Evolutionary conservation across 30 jellyfish, hydroid and myxozoan genomes (phyloP).

Genomic region (Turritopsis rubra): DNA sequence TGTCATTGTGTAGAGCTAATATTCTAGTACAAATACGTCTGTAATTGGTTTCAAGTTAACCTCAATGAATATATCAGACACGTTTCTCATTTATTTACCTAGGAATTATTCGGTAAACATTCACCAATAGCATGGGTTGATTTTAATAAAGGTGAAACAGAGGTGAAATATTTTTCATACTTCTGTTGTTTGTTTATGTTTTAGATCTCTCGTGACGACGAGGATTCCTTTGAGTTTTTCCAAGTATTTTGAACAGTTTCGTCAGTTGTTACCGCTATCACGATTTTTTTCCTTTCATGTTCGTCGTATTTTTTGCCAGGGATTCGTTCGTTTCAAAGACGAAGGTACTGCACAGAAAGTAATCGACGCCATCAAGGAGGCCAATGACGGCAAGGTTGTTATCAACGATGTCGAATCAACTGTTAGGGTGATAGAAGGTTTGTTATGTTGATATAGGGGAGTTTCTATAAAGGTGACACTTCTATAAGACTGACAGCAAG

Average conservation of each 20-base stretch:
- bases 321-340: slow-evolving; percentile 61
- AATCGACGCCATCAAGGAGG: slow-evolving; percentile 53
- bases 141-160: slow-evolving; percentile 59
- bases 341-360: slow-evolving; percentile 81
- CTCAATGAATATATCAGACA: too few relatives aligned
- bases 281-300: neutral
- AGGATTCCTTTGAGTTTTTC: too few relatives aligned
- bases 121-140: slow-evolving; percentile 73
- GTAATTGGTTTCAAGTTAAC: too few relatives aligned
- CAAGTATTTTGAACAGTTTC: too few relatives aligned
- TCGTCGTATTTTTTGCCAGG: slow-evolving; percentile 31
- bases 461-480: neutral
- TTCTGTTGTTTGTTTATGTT: neutral
- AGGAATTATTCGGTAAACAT: slow-evolving; percentile 62
- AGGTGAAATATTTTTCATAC: slow-evolving; percentile 35
- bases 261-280: too few relatives aligned
- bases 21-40: too few relatives aligned
- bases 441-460: neutral
- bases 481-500: too few relatives aligned
- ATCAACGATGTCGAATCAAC: slow-evolving; percentile 62
- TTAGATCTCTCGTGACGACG: too few relatives aligned
- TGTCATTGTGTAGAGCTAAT: too few relatives aligned
- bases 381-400: slow-evolving; percentile 64
- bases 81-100: neutral
- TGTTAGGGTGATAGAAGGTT: slow-evolving; percentile 70